Base-by-base conservation (phyloP, 2,113 vertebrate species). In the Oreochromis spilurus region DNA sequence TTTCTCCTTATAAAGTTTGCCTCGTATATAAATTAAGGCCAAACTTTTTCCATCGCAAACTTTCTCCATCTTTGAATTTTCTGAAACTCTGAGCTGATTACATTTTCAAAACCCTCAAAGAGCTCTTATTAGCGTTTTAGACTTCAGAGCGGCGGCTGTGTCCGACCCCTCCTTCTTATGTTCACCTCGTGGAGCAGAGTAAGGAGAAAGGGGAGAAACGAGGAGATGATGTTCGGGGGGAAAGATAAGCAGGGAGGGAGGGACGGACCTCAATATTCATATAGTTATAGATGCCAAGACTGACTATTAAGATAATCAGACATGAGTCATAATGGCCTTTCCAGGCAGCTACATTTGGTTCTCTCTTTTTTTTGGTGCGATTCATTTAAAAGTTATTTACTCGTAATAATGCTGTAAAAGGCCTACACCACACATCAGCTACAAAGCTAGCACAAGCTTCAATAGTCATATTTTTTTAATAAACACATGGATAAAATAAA, bases 261-360 rank as follows among this genome's bases (percentile, higher is more conserved):
- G 58, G 85, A 81, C 36, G 75, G 48, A 87, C 90, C 92, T 88
- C 55, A 85, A 91, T 82, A 72, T 86, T 87, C 87, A 90, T 94
- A 92, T 90, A 38, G 83, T 55, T 84, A 67, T 67, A 40, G 19
- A 67, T 67, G 60, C 11, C 17, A 67, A 38, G 62, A 5, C 55
- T 60, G 79, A 91, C 89, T 80, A 87, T 82, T 89, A 54, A 16
- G 26, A n/a, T 50, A 50, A 31, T 82, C 29, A 43, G 65, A 17
- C 65, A 75, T 53, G 48, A 75, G 54, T 26, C 45, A 53, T 36
- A 50, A 55, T 57, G 53, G 40, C 26, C 17, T 31, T 45, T 60
- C 26, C 54, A 60, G 40, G 54, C 40, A 60, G 43, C 70, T 58
- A 8, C 53, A 48, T 14, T 72, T 65, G 80, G 43, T 13, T 26